Evolutionary conservation across 2,113 vertebrate genomes (phyloP).

Genomic region (Prolemur simus): DNA sequence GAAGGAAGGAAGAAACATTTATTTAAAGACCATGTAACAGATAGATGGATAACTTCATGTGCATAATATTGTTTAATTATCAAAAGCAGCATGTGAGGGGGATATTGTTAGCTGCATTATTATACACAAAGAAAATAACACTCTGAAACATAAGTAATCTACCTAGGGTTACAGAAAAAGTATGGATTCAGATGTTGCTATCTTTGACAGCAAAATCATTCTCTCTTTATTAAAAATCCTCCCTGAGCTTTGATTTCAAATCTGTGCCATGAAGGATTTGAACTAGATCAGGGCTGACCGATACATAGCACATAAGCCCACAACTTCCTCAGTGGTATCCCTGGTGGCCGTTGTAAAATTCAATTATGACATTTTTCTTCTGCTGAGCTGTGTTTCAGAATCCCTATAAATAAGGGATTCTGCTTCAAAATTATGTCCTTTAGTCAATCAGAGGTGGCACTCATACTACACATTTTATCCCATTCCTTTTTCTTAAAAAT

Average conservation of each 20-base stretch:
- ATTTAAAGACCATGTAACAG: not conserved
- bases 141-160: not conserved
- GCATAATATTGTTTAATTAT: slow-evolving; percentile 19
- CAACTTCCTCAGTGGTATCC: no score
- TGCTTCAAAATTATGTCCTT: not conserved
- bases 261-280: not conserved
- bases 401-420: not conserved
- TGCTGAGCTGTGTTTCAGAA: not conserved
- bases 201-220: not conserved
- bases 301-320: not conserved
- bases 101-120: not conserved
- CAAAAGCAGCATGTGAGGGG: not conserved
- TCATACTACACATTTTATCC: not conserved
- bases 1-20: not conserved
- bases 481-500: not conserved
- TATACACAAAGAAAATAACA: not conserved
- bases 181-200: not conserved
- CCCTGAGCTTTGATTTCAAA: not conserved
- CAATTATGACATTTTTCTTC: not conserved
- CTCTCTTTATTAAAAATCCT: not conserved
- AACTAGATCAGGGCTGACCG: not conserved
- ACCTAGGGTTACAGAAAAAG: not conserved
- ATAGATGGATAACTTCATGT: not conserved
- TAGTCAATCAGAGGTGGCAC: not conserved
- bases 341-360: not conserved